Evolutionary conservation across 2,113 vertebrate genomes (phyloP).

Genomic region (Chloroceryle aenea): DNA sequence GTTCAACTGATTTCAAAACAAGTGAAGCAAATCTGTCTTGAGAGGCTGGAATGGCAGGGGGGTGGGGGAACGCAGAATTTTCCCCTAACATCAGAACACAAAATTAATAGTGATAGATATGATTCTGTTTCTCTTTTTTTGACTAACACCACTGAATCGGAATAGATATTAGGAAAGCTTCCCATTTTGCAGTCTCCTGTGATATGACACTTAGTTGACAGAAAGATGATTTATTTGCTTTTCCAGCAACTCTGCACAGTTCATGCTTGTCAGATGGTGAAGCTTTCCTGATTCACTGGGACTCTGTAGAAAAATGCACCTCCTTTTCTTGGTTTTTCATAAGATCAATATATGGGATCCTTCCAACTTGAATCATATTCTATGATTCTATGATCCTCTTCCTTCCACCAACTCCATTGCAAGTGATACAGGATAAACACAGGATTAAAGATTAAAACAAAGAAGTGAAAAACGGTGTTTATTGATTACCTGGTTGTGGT

Average conservation of each 20-base stretch:
- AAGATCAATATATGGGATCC: neutral
- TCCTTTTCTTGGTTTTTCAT: neutral
- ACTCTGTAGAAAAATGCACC: neutral
- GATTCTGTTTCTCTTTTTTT: neutral
- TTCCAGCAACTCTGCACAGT: neutral
- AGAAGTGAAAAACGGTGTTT: neutral
- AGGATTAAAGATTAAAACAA: neutral
- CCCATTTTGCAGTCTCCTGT: neutral
- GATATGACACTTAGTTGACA: neutral
- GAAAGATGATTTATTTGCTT: constrained; percentile 1
- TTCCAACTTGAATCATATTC: neutral
- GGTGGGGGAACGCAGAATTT: neutral
- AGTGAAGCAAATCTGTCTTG: neutral
- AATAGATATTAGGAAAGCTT: neutral
- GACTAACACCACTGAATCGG: neutral
- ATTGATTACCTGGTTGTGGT: neutral
- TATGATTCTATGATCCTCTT: neutral
- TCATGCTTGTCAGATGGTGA: neutral
- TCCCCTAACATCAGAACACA: neutral
- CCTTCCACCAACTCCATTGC: neutral
- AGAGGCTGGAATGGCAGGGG: neutral
- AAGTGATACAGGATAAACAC: neutral
- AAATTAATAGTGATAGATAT: neutral
- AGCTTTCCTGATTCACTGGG: neutral
- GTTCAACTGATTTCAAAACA: neutral